Evolutionary conservation across 2,888 invertebrate species (phyloP), one percentile per base, ranked within the genome.

Genomic region (Drosophila anomalipes): DNA sequence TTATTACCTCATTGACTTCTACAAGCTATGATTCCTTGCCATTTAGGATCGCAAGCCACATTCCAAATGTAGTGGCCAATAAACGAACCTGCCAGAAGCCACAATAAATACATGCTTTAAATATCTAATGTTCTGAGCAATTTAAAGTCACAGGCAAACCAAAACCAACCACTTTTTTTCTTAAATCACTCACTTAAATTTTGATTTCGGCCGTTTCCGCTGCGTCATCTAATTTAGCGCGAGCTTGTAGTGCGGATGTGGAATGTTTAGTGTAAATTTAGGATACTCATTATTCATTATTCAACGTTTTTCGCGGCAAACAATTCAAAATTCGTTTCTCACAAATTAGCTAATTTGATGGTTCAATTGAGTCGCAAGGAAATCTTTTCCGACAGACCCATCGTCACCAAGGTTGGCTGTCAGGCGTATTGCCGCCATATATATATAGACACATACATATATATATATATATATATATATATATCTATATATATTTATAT

Each of bases 241-340:
- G 32, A 44, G 32, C 37, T 47, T 47, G 33, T 16, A 6, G 1
- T 37, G 2, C 35, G 41, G 35, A 53, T 47, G 44, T 49, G 32
- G 19, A 47, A 16, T 47, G 9, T 10, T 33, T 30, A n/a, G 33
- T 41, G 37, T 0, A 14, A 30, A 35, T 16, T 96, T 79, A 85
- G 96, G 61, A 94, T 94, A 68, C 44, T 54, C 70, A 70, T 63
- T 70, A 68, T 75, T 22, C 47, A 76, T 77, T 66, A 57, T 65
- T 63, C 63, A 66, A 54, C 41, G 26, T 63, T 80, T 51, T 57
- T 41, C 16, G 44, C 19, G 64, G 61, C 63, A 68, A 70, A 67
- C 68, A 78, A 89, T 89, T 81, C 81, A 56, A 60, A 74, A 83
- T 89, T 86, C 69, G 81, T 58, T 83, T 33, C 86, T 70, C 74